Evolutionary conservation across 2,888 invertebrate species (phyloP), one percentile per base, ranked within the genome.

Genomic region (Lasius platythorax): DNA sequence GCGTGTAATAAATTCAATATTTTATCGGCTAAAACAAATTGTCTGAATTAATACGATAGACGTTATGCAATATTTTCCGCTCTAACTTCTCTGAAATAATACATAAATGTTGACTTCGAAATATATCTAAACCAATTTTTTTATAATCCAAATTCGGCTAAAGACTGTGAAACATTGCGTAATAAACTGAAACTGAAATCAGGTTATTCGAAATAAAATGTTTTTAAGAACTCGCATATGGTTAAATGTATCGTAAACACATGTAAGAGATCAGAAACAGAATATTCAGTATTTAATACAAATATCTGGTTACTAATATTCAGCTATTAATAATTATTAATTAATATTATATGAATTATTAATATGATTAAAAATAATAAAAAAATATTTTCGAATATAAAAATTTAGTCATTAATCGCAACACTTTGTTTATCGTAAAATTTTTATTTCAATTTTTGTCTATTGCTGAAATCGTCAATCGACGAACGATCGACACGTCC

Each of bases 401-500:
- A 46, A 46, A 15, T 46, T 15, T 46, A 46, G 18, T 50, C 50
- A n/a, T 53, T 50, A 18, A 6, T 50, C n/a, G 2, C n/a, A 53
- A 53, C 2, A 53, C n/a, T 53, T 50, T n/a, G n/a, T n/a, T 53
- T n/a, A n/a, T 8, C 8, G 8, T 53, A 50, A 50, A 18, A 5
- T 53, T n/a, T 18, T 8, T 6, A 50, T 50, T 53, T n/a, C 0
- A n/a, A 53, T 6, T 53, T 53, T 2, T 53, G 18, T 8, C 50
- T 53, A 8, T 15, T 37, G 11, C 33, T 3, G 23, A 37, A 33
- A 68, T 68, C 37, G 4, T 72, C 30, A 72, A 63, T 82, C 61
- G 61, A 68, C 30, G 72, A 64, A 67, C 82, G 79, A 81, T 63
- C 37, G 73, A 63, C 46, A 46, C 61, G 50, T 63, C 12, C 73